Evolutionary conservation across 37 sponge, comb jelly and placozoan species (phyloP), one percentile per base, ranked within the genome.

Genomic region (Hormiphora californensis): DNA sequence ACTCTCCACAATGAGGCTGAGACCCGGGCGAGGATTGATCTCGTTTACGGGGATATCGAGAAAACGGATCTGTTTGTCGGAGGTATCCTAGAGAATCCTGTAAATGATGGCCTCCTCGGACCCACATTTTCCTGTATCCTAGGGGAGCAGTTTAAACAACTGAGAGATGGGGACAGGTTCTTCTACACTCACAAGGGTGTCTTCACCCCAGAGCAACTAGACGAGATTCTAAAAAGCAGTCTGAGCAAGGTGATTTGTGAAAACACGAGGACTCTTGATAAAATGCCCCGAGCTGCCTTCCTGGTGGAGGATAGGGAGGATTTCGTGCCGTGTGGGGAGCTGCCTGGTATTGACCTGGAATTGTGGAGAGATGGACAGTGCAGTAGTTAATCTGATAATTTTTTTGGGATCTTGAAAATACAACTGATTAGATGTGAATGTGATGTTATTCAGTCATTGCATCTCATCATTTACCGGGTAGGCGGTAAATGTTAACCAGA

Each of bases 61-160:
- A n/a, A 86, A 38, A 22, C 90, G 0, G 96, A 96, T 49, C 87
- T 96, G 9, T 93, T 89, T 85, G 51, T 90, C 0, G 94, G 92
- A 0, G 96, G 93, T 5, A 46, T 96, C 54, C 87, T 93, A 3
- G 96, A 96, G 86, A 54, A 85, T 1, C 90, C 90, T 34, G 86
- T 92, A 0, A 63, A 85, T 32, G 87, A 73, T 3, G 54, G 87
- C 0, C 63, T 96, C 34, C 28, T 95, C 0, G 96, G 96, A 0
- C 81, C 96, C 5, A 93, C 94, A 12, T 96, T 96, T 39, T 87
- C 96, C 54, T 96, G 94, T 73, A 93, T 96, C 43, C 86, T 96
- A 67, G 93, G 89, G 35, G 23, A 90, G 46, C 92, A 92, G 23
- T 96, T 92, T 39, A 19, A 31, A 25, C 69, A 65, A 55, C 63